Percentiles rank a stretch among this genome's conserved stretches.
These are phyloP conservation scores for Actinia equina DNA, from an alignment of 64 coral and sea anemone species.

Conservation along the genomic window DNA sequence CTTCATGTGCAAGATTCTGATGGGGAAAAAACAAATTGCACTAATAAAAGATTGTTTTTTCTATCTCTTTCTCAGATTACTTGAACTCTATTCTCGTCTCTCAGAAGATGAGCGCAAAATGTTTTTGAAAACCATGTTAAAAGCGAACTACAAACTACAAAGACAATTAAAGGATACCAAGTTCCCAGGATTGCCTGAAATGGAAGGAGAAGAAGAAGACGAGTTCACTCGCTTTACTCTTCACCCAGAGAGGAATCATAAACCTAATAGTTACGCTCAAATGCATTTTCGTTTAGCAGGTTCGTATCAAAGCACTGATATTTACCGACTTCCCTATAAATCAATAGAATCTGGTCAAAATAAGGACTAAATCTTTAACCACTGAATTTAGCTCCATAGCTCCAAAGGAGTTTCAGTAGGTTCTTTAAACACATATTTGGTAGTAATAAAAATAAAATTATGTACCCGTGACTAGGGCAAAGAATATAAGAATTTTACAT, in stretches of 20 bases:
- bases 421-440: no score
- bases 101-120: background rate
- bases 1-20: no score
- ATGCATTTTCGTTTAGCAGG: conserved; percentile 26
- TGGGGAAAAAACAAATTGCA: no score
- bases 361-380: background rate
- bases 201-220: conserved; percentile 4
- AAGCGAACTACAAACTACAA: background rate
- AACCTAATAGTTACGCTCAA: background rate
- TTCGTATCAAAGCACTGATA: background rate
- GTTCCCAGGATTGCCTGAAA: background rate
- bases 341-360: background rate
- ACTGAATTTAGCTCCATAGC: no score
- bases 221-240: background rate
- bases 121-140: background rate
- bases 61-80: no score
- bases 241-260: background rate
- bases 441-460: no score
- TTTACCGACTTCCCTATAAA: background rate
- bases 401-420: no score
- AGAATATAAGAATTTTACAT: no score
- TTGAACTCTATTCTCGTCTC: background rate
- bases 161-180: background rate
- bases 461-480: no score
- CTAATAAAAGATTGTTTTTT: no score